Evolutionary conservation across 2,888 invertebrate species (phyloP), one percentile per base, ranked within the genome.

Genomic region (Pedicia rivosa): DNA sequence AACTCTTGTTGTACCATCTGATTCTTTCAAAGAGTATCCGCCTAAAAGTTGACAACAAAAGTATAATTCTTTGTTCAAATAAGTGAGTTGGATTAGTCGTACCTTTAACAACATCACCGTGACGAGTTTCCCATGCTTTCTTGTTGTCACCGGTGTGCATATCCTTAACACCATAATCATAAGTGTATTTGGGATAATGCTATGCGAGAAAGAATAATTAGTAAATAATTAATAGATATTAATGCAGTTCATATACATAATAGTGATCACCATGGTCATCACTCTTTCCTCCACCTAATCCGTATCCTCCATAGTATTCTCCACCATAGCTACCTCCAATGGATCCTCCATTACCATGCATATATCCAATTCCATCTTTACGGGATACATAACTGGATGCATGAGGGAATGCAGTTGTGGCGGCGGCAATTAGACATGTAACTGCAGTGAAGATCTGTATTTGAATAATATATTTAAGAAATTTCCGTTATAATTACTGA

Each of bases 101-200:
- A 15, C 62, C 62, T 43, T 67, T 67, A 5, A 68, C 68, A 40
- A 53, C 50, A 47, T 65, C 67, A 16, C 68, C 68, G 46, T 67
- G 63, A 25, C 67, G 59, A 27, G 62, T 56, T 48, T 68, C 68
- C 53, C 62, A 59, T 44, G 64, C 64, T 40, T 58, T 59, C 46
- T 65, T 65, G 15, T 61, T 55, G 39, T 65, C 65, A 2, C 65
- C 65, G 2, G 65, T 65, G 26, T 65, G 63, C 1, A 55, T 50
- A 41, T 65, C 65, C 43, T 63, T 59, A n/a, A 65, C 65, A 2
- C 63, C 64, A 44, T 65, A 65, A 43, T 64, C 60, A 43, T 59
- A 65, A 13, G 55, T 51, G 42, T 64, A 64, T 47, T 63, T 61
- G 25, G 65, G 64, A 46, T 64, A 52, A 26, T 55, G 46, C 55